phyloP scores from a whole-genome alignment of 2,888 invertebrate species.

The Gymnosoma rotundatum region DNA sequence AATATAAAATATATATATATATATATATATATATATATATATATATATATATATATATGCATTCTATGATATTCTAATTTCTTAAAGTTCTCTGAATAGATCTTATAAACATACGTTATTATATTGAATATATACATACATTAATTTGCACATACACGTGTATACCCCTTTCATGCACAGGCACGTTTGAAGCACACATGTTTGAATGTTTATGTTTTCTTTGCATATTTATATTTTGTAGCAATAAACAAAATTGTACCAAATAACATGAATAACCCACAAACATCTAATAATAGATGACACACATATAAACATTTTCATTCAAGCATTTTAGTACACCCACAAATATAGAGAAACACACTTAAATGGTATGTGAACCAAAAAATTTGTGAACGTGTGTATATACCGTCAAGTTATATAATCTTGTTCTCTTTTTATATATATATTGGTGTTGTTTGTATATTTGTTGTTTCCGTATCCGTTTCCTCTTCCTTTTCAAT shows the following conservation, averaged over 20 bases:
- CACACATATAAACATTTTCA: not conserved
- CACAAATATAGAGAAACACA: not conserved
- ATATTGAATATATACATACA: not conserved
- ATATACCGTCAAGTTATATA: not conserved
- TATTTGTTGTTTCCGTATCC: slow-evolving; percentile 58
- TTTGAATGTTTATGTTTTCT: not conserved
- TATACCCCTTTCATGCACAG: slow-evolving; percentile 1
- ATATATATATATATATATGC: not conserved
- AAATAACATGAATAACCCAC: not conserved
- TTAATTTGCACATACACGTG: not conserved
- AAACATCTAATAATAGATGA: not conserved
- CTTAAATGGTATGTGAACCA: not conserved
- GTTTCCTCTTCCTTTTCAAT: slow-evolving; percentile 43
- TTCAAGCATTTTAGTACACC: not conserved
- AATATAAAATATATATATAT: no score
- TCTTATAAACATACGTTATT: slow-evolving; percentile 10
- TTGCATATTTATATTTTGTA: slow-evolving; percentile 25
- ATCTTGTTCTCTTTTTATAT: not conserved
- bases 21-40: no score
- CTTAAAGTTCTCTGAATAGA: not conserved
- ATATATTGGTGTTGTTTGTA: slow-evolving; percentile 25
- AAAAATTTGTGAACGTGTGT: not conserved
- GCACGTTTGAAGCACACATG: not conserved
- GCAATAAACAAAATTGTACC: slow-evolving; percentile 25
- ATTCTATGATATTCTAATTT: not conserved